A percentile compares a stretch with the other conserved stretches of the same genome.
phyloP scores from a whole-genome alignment of 1,140 invertebrate species.

The Nixonia krombeini region DNA sequence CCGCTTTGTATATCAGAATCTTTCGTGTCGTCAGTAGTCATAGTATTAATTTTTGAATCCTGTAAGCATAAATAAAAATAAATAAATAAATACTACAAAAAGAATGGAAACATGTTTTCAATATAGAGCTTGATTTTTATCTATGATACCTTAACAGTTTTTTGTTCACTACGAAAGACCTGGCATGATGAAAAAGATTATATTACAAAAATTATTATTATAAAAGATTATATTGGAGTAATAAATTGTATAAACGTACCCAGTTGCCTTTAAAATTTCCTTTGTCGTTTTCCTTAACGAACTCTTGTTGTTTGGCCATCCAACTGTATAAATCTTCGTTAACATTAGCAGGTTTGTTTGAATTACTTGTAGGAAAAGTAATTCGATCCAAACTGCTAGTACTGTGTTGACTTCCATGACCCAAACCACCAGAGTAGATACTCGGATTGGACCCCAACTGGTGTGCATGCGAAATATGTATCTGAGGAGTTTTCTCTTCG shows the following conservation, averaged over 20 bases:
- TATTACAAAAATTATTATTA: conserved; percentile 13
- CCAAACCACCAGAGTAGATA: conserved; percentile 72
- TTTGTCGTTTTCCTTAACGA: conserved; percentile 70
- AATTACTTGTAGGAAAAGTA: conserved; percentile 61
- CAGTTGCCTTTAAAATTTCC: conserved; percentile 69
- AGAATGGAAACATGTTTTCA: too few relatives aligned
- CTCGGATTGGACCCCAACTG: conserved; percentile 76
- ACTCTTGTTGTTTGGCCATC: conserved; percentile 94
- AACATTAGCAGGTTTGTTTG: conserved; percentile 61
- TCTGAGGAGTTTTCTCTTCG: conserved; percentile 76
- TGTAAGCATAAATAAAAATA: conserved; percentile 52
- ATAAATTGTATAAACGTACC: conserved; percentile 51
- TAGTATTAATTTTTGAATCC: conserved; percentile 76
- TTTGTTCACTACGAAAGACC: conserved; percentile 69
- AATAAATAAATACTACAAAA: conserved; percentile 13
- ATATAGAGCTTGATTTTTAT: conserved; percentile 6
- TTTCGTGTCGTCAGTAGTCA: conserved; percentile 73
- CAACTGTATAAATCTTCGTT: conserved; percentile 93
- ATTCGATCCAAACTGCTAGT: conserved; percentile 66
- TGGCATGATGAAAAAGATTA: conserved; percentile 38
- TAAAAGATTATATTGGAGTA: too few relatives aligned
- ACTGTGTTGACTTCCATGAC: conserved; percentile 70
- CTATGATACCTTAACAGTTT: conserved; percentile 60
- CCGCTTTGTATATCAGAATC: conserved; percentile 71
- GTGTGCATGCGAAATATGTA: conserved; percentile 63